Evolutionary conservation across 2,113 vertebrate species (phyloP), one percentile per base, ranked within the genome.

Genomic region (Notothenia rossii): DNA sequence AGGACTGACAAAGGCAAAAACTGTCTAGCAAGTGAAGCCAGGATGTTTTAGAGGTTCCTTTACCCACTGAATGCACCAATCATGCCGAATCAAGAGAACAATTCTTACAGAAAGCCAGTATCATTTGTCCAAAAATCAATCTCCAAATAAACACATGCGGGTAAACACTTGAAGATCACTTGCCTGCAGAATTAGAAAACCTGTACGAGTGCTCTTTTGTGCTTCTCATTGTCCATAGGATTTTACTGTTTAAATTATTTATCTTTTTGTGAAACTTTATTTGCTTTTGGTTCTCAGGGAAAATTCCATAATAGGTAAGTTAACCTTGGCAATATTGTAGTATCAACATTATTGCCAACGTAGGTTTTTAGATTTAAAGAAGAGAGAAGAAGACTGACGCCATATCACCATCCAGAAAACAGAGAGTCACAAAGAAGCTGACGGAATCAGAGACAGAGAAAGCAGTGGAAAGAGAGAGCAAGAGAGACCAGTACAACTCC

Each of bases 401-500:
- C n/a, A 20, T 20, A 72, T 75, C 12, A 43, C 36, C 48, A 17
- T 82, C 33, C 54, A 64, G 29, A 71, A 65, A 69, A 68, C 33
- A 80, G 46, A 67, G 66, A 75, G 18, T 75, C 55, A n/a, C 50
- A 85, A 79, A 74, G 14, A 81, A 72, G 62, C 18, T 95, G 94
- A 93, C 94, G 95, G 95, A 93, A 95, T 94, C 91, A 94, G 95
- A 96, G 96, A 96, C 95, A 75, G 61, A 85, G 74, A 85, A 77
- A 95, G 93, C 90, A 68, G 93, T 93, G 68, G 75, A 83, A 69
- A 64, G 64, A 79, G 65, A 93, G 83, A 91, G 90, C 93, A 82
- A 92, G 89, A 91, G 69, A 93, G 93, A 62, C 15, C 70, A 82
- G 75, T 66, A 77, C 67, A 18, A 76, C 90, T 95, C 94, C 90